These are phyloP conservation scores for Lithophane semibrunnea DNA, from an alignment of 2,888 invertebrate genomes.

Conservation along the genomic window DNA sequence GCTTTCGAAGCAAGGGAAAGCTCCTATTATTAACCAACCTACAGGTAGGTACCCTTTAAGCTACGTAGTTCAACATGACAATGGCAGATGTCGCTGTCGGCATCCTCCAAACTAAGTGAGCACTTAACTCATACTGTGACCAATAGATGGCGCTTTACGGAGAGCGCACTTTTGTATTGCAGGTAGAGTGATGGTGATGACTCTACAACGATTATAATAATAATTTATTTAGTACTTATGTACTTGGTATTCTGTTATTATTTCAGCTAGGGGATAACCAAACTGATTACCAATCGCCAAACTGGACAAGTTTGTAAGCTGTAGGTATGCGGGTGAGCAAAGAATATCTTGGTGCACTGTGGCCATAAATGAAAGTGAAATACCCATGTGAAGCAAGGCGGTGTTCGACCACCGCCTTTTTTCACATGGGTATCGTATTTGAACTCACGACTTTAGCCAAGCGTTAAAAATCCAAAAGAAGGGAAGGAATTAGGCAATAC, in stretches of 20 bases:
- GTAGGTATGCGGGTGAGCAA: too few relatives aligned
- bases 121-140: constrained; percentile 20
- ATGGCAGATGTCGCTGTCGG: constrained; percentile 62
- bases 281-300: too few relatives aligned
- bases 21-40: background rate
- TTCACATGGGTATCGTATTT: background rate
- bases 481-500: too few relatives aligned
- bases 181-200: background rate
- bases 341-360: too few relatives aligned
- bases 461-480: too few relatives aligned
- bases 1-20: constrained; percentile 23
- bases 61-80: constrained; percentile 41
- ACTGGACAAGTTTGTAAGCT: background rate
- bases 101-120: constrained; percentile 15
- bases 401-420: background rate
- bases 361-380: too few relatives aligned
- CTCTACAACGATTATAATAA: background rate
- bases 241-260: background rate
- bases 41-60: background rate
- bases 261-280: background rate
- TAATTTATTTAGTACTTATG: background rate
- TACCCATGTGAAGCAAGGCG: too few relatives aligned
- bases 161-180: background rate
- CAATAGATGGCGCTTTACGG: constrained; percentile 73
- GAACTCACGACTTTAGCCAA: too few relatives aligned